Base-by-base conservation (phyloP, 1,140 invertebrate species). In the Brachionus rubens region DNA sequence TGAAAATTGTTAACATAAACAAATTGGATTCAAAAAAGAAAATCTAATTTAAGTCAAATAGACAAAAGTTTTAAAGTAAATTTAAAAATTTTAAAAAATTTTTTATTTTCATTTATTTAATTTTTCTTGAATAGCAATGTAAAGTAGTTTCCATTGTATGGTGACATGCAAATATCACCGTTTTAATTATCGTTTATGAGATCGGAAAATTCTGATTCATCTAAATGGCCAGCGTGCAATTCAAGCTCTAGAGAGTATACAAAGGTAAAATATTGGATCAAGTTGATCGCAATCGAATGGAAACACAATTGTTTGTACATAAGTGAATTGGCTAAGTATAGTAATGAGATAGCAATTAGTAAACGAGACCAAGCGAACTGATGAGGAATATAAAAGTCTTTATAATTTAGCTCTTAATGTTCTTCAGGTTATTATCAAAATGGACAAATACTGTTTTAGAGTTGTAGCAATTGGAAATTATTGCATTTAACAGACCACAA, bases 91-190 rank as follows among this genome's bases (percentile, higher is more conserved):
- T 28, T 41, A 2, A 10, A 67, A 28, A 16, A 67, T 52, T 19
- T 43, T 40, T 19, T n/a, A 36, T 56, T 0, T 5, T 19, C 1
- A 30, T 76, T 79, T 28, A 77, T 84, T 36, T 36, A 5, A 9
- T 5, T 5, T 5, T 36, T 36, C 9, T 36, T 59, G n/a, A 33
- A 33, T 36, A 59, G 83, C 81, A 96, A 84, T 83, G 98, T 48
- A 95, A 99, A 87, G 94, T 99, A 75, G 96, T 99, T n/a, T 1
- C 96, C 96, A 0, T 84, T 99, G 6, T 99, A 98, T 85, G 96
- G 96, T 3, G 96, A 99, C 81, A 99, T 99, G 96, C 96, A 98
- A 86, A 98, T 99, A 76, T 93, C 94, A 0, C 96, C 96, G n/a
- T 0, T 99, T 98, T 82, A 95, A 96, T 83, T 99, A 98, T 81